phyloP scores from a whole-genome alignment of 2,888 invertebrate species.

The Clostera curtula region DNA sequence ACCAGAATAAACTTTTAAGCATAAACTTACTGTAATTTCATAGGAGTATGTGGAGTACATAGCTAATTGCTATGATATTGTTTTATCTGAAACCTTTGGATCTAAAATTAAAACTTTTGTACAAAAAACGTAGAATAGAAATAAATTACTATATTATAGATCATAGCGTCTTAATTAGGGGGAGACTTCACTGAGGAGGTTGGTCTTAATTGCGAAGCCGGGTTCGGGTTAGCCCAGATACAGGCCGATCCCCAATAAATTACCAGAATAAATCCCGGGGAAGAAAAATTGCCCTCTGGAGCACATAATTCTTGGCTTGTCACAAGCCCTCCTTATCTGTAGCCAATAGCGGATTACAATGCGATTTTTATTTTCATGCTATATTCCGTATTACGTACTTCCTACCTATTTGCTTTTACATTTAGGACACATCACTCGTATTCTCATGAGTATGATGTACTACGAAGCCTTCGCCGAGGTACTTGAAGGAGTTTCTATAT shows the following conservation, averaged over 20 bases:
- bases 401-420: conserved; percentile 25
- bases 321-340: conserved; percentile 73
- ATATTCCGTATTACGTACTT: conserved; percentile 45
- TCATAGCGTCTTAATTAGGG: conserved; percentile 43
- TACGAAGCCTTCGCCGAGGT: no score
- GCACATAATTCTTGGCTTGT: conserved; percentile 76
- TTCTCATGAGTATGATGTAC: conserved; percentile 13
- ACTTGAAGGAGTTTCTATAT: no score
- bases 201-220: conserved; percentile 60
- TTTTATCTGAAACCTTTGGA: no score
- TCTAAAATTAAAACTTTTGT: not conserved
- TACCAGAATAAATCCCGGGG: conserved; percentile 72
- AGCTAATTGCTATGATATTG: no score
- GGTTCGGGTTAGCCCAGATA: conserved; percentile 68
- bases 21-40: no score
- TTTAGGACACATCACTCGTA: conserved; percentile 9
- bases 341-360: conserved; percentile 75
- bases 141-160: conserved; percentile 23
- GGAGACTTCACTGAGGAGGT: no score
- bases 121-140: conserved; percentile 1
- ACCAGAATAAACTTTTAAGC: no score
- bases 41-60: no score
- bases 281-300: conserved; percentile 76
- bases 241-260: conserved; percentile 73
- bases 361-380: conserved; percentile 72